Base-by-base conservation (phyloP, 2,113 vertebrate species). In the Lampris incognitus region DNA sequence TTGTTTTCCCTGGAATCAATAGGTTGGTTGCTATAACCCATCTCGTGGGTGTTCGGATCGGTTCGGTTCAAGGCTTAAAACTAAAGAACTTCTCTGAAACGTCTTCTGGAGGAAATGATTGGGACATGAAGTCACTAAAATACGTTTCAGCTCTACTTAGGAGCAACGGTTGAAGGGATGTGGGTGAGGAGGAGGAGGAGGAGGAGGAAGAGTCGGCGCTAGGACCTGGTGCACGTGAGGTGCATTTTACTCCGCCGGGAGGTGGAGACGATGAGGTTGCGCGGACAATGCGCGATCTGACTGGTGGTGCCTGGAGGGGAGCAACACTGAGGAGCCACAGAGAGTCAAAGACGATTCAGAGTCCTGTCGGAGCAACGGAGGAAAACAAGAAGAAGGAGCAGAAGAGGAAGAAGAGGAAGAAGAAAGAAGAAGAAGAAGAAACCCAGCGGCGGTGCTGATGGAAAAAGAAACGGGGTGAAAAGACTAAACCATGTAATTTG, bases 191-290 rank as follows among this genome's bases (percentile, higher is more conserved):
- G 59, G 65, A 4, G 58, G 59, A 11, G 36, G 6, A 24, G 42
- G 42, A 6, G 0, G 8, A 37, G 5, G 58, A 9, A 42, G 10
- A 24, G 4, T 82, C 36, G 92, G 93, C 93, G 69, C 92, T 93
- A 93, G 93, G 93, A 93, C 92, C 92, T 82, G 61, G 90, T 24
- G 83, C 88, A 91, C 86, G 92, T 89, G 91, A 87, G 24, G 24
- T 24, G 89, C 24, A 69, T 52, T 69, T 82, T 84, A 70, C 57
- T 83, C 82, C 72, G 73, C 88, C 85, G 78, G 89, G 88, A 88
- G 89, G 92, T 87, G 91, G 90, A 91, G 90, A 91, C 88, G 76
- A 78, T 59, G 84, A 92, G 55, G 65, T 10, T 5, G 46, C 37
- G 24, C 46, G 70, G 64, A 92, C 92, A 91, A 92, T 90, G 87